These are phyloP conservation scores for Chaenogobius annularis DNA, from an alignment of 2,113 vertebrate genomes.

Conservation along the genomic window DNA sequence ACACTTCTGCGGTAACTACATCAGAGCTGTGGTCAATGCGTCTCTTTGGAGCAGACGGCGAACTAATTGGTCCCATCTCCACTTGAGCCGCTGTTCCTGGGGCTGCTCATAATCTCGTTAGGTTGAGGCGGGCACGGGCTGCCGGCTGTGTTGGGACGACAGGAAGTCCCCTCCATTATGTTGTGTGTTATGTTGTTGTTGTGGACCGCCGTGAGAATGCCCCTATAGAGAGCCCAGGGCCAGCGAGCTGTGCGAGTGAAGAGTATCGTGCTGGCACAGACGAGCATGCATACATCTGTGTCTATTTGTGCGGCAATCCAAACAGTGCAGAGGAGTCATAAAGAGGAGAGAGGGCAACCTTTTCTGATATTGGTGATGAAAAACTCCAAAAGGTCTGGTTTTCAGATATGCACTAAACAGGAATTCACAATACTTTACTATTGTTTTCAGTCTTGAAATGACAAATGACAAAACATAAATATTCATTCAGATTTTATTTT, in stretches of 20 bases:
- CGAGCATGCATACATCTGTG: slow-evolving; percentile 9
- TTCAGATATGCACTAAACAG: neutral
- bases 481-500: no score
- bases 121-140: slow-evolving; percentile 41
- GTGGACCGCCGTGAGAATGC: slow-evolving; percentile 38
- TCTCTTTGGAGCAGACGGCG: slow-evolving; percentile 66
- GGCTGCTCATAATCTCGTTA: slow-evolving; percentile 75
- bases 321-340: neutral
- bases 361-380: neutral
- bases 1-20: slow-evolving; percentile 56
- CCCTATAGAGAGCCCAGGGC: slow-evolving; percentile 31
- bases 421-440: no score
- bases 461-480: no score
- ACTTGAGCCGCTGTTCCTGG: slow-evolving; percentile 70
- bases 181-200: slow-evolving; percentile 24
- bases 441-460: no score
- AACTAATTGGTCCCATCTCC: slow-evolving; percentile 77
- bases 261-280: slow-evolving; percentile 30
- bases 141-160: slow-evolving; percentile 19
- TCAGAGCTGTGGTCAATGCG: slow-evolving; percentile 56
- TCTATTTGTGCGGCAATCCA: slow-evolving; percentile 10
- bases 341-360: neutral
- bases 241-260: slow-evolving; percentile 24
- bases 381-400: neutral
- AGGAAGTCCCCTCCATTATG: slow-evolving; percentile 33